Base-by-base conservation (phyloP, 2,113 vertebrate genomes). In the Eleginops maclovinus region DNA sequence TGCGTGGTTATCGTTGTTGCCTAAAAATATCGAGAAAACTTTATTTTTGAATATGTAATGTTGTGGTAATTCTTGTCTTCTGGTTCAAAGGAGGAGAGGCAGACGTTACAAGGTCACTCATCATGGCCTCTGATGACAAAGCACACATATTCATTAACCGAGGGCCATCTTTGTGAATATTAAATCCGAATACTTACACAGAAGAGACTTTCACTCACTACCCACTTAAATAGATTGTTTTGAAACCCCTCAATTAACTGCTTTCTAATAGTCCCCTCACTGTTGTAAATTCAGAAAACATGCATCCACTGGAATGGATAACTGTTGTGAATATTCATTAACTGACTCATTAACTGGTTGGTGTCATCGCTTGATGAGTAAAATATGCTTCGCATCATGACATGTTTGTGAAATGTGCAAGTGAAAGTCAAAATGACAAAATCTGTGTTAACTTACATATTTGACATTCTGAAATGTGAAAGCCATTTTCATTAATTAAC, bases 21-120 rank as follows among this genome's bases (percentile, higher is more conserved):
- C 91, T 90, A 91, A 85, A 88, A 64, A 84, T 81, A 83, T 72
- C 77, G 81, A 87, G 75, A 85, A 89, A 82, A 87, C 75, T 93
- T 91, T 92, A 92, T 93, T 93, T 92, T 94, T 92, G 83, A 90
- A 91, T 76, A 88, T 89, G 83, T 90, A 86, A 84, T 75, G 84
- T 85, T 67, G 84, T 85, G 77, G 81, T 90, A 79, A 81, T 78
- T 88, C 88, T 90, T 75, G 84, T 92, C 81, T 88, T 79, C 72
- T 83, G 79, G 83, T 67, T 86, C 56, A 22, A 81, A 67, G 83
- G 62, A 80, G 82, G 44, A 85, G 81, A 82, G 77, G 84, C 66
- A 77, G 87, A 74, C 58, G 82, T 89, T 79, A 55, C 28, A 75
- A 72, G 77, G 75, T 81, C 89, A 84, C 72, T 72, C 72, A 55